These are phyloP conservation scores for Xylocopa sonorina DNA, from an alignment of 1,140 invertebrate genomes.

Conservation along the genomic window DNA sequence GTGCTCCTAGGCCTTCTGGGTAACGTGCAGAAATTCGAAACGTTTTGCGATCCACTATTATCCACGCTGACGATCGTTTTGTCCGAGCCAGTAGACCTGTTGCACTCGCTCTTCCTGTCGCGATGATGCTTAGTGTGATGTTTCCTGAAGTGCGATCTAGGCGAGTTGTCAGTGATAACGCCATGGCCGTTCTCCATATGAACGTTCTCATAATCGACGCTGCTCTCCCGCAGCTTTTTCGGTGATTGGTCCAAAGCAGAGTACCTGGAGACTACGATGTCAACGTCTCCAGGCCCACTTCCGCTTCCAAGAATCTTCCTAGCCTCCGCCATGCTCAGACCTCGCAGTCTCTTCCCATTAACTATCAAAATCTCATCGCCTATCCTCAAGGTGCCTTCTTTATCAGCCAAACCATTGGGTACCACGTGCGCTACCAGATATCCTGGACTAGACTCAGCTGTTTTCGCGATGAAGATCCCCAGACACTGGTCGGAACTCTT, in stretches of 20 bases:
- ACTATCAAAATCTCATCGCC: conserved; percentile 93
- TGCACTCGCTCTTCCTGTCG: conserved; percentile 71
- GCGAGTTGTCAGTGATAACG: conserved; percentile 78
- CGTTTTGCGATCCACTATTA: conserved; percentile 75
- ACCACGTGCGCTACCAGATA: conserved; percentile 93
- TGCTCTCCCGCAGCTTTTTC: conserved; percentile 85
- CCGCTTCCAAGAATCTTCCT: conserved; percentile 86
- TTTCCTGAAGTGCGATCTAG: conserved; percentile 78
- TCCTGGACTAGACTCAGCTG: conserved; percentile 86
- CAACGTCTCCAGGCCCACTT: conserved; percentile 85
- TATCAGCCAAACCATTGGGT: conserved; percentile 89
- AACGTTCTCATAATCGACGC: conserved; percentile 87
- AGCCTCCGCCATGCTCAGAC: conserved; percentile 89
- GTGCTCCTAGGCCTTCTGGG: conserved; percentile 86
- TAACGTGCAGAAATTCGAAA: conserved; percentile 87
- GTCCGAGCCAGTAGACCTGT: conserved; percentile 69
- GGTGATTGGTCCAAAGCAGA: conserved; percentile 69
- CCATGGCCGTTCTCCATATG: conserved; percentile 82
- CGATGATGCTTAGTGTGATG: conserved; percentile 69
- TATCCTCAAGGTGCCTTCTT: conserved; percentile 88
- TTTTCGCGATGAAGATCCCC: conserved; percentile 93
- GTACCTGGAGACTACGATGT: conserved; percentile 86
- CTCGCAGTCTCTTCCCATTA: conserved; percentile 89
- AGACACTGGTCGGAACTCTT: conserved; percentile 87
- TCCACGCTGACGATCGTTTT: conserved; percentile 55